Conservation (phyloP, 2,797 vertebrate genomes). For the Chanos chanos region DNA sequence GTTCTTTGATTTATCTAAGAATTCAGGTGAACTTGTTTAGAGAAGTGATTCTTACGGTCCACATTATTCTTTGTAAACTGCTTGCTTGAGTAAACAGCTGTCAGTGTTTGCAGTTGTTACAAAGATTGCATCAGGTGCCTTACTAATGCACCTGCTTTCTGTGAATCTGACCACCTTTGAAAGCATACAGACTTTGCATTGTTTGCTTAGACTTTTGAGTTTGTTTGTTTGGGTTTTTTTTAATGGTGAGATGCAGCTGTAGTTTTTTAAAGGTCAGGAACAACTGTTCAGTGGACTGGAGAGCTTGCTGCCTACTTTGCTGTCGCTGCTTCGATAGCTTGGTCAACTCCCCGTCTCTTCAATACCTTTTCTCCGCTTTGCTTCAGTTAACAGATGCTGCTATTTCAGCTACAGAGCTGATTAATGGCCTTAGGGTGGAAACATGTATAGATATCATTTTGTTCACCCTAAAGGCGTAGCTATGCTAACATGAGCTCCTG, state of each 20-base stretch:
- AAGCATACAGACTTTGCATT: too few species aligned
- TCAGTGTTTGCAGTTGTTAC: too few species aligned
- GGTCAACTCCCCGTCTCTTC: constrained; percentile 28
- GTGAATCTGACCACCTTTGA: too few species aligned
- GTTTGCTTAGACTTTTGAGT: neutral
- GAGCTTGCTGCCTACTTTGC: constrained; percentile 22
- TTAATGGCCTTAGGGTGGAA: constrained; percentile 24
- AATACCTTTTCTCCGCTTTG: constrained; percentile 35
- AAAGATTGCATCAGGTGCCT: too few species aligned
- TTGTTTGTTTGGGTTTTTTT: neutral
- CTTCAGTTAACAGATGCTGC: constrained; percentile 29
- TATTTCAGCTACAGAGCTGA: constrained; percentile 3
- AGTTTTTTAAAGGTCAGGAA: constrained; percentile 17
- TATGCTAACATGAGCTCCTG: too few species aligned
- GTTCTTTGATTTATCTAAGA: too few species aligned
- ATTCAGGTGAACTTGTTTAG: too few species aligned
- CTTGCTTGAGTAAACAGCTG: too few species aligned
- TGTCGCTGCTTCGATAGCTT: constrained; percentile 30
- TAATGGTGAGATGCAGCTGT: neutral
- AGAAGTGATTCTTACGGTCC: too few species aligned
- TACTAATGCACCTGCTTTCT: too few species aligned
- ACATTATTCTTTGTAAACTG: too few species aligned
- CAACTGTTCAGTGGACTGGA: constrained; percentile 24
- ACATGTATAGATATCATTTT: constrained; percentile 21
- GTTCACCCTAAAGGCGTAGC: neutral